phyloP scores from a whole-genome alignment of 2,888 invertebrate species.

The Emesis castigata region DNA sequence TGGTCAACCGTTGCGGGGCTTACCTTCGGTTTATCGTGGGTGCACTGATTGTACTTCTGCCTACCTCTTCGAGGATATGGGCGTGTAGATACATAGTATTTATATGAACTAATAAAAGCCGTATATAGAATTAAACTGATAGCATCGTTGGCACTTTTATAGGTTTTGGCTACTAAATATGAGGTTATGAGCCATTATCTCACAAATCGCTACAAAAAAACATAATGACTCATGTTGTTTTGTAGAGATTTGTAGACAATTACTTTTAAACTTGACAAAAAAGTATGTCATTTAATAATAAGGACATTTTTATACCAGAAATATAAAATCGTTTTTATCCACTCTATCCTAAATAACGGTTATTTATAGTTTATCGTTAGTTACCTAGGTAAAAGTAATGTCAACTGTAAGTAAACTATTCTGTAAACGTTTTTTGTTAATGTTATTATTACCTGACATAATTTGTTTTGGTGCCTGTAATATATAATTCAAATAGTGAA shows the following conservation, averaged over 20 bases:
- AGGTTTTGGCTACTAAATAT: too few species aligned
- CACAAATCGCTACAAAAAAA: too few species aligned
- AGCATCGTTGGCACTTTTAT: too few species aligned
- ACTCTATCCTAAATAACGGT: neutral
- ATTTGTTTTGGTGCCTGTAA: neutral
- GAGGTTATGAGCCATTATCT: too few species aligned
- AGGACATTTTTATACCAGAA: neutral
- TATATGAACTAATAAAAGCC: too few species aligned
- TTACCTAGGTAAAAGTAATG: slow-evolving; percentile 42
- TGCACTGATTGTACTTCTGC: too few species aligned
- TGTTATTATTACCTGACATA: neutral
- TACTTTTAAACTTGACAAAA: neutral
- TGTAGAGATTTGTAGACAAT: neutral
- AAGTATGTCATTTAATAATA: neutral
- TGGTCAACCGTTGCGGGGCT: too few species aligned
- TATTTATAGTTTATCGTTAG: slow-evolving; percentile 17
- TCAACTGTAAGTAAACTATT: neutral
- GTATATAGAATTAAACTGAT: too few species aligned
- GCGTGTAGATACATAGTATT: too few species aligned
- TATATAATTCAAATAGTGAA: neutral
- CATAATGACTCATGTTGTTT: too few species aligned
- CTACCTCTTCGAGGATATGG: too few species aligned
- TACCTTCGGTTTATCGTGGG: too few species aligned
- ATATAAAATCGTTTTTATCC: neutral
- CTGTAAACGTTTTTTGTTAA: neutral